Base-by-base conservation (phyloP, 2,113 vertebrate genomes). In the Dendropsophus ebraccatus region DNA sequence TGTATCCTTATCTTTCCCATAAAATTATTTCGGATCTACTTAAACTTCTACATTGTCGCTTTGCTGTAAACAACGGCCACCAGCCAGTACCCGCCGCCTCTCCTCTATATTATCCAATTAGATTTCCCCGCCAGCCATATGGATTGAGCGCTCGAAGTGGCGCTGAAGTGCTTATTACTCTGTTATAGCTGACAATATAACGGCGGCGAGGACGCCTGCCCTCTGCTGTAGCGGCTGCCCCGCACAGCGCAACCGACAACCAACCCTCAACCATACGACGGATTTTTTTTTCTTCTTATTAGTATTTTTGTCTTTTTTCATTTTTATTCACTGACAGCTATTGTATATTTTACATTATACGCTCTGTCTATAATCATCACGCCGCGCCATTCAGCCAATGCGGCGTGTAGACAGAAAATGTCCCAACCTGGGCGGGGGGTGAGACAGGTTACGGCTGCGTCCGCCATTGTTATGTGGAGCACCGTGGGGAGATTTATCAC, bases 1-100 rank as follows among this genome's bases (percentile, higher is more conserved):
- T 60, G 23, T n/a, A 37, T 80, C 77, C 32, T 60, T 80, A 25
- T 80, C 50, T 62, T 60, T 28, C n/a, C 28, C 47, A 76, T 30
- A 50, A 50, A 50, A 76, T 76, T 49, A 11, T 47, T 74, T 30
- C 62, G 6, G 62, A 30, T 74, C 45, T 73, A 47, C 37, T 41
- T 75, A 76, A 50, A 76, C 73, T 19, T 50, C 17, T 52, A 28
- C 47, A 76, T 76, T 45, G 21, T 58, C 21, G 12, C 32, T 62
- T n/a, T 80, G 23, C 77, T 60, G 77, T 80, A 80, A 80, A 80
- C 77, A 80, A 79, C 76, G 58, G 54, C 77, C 37, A 80, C 77
- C 14, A 60, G n/a, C 1, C 77, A 17, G 32, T 23, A 52, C 54
- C 35, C 25, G 23, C 35, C 35, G 56, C 77, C 17, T 5, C 28